These are phyloP conservation scores for Dicyrtomina minuta DNA, from an alignment of 2,888 invertebrate species.

Conservation along the genomic window DNA sequence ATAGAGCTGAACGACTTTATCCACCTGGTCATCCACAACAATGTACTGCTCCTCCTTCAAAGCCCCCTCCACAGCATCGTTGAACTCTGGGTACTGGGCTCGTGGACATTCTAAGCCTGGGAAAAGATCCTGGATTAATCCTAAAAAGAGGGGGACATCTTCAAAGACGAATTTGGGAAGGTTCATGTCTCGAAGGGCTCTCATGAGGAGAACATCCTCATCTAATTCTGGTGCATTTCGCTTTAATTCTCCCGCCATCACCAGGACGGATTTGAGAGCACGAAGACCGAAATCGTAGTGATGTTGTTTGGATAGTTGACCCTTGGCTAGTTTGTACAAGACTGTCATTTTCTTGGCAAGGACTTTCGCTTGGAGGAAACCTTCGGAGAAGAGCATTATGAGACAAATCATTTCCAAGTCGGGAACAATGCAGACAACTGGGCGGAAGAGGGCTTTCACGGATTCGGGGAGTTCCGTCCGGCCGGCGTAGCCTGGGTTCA, in stretches of 20 bases:
- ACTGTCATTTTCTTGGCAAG: conserved; percentile 93
- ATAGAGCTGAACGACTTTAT: conserved; percentile 86
- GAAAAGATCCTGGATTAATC: conserved; percentile 83
- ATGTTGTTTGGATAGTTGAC: conserved; percentile 86
- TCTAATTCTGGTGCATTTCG: conserved; percentile 74
- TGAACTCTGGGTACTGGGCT: conserved; percentile 83
- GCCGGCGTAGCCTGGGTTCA: conserved; percentile 90
- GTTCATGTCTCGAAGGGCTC: conserved; percentile 89
- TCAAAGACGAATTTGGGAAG: conserved; percentile 89
- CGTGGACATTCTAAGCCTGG: conserved; percentile 87
- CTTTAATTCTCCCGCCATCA: conserved; percentile 84
- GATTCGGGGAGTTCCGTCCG: conserved; percentile 89
- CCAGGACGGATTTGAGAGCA: conserved; percentile 82
- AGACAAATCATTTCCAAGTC: conserved; percentile 89
- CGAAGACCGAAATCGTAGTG: conserved; percentile 97
- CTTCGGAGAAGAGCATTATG: conserved; percentile 89
- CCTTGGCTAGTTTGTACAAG: conserved; percentile 79
- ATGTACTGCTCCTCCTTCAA: conserved; percentile 70
- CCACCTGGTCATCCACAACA: conserved; percentile 71
- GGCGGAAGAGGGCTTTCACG: conserved; percentile 86
- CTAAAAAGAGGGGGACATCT: conserved; percentile 85
- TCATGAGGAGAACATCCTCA: conserved; percentile 85
- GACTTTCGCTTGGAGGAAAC: conserved; percentile 83
- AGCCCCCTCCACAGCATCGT: conserved; percentile 71
- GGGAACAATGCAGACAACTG: conserved; percentile 88